Base-by-base conservation (phyloP, 2,113 vertebrate genomes). In the Chloropsis cyanopogon region DNA sequence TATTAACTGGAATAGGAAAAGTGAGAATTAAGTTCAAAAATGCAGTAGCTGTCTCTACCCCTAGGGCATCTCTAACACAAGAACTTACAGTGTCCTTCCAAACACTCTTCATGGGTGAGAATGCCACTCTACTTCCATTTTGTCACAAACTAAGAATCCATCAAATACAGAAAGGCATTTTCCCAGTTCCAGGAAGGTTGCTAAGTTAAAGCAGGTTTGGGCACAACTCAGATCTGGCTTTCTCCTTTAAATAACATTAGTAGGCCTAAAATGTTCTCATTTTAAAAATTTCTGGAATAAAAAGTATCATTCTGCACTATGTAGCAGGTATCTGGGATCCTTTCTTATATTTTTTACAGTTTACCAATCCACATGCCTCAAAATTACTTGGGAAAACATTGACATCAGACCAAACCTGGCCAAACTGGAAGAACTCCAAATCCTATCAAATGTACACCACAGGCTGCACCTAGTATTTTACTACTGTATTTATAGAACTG, bases 401-500 rank as follows among this genome's bases (percentile, higher is more conserved):
- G 33, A 11, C 57, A 82, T 72, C 46, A 61, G 65, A 42, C n/a
- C 42, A 71, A 37, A 82, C 42, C 70, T n/a, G 33, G 42, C 42
- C 66, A 66, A 76, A 90, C 6, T 50, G 49, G 46, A 80, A 91
- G 60, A 87, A 73, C 33, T 80, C 78, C 54, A 75, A 26, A 47
- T 69, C 42, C 46, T 68, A 33, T 42, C 37, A 91, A 86, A 79
- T 41, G 33, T 37, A 84, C 28, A 80, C 46, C 28, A 61, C 35
- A 39, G 50, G 39, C 46, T 6, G 3, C 50, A 93, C 50, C 46
- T 69, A 77, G 31, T 53, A 69, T 84, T 96, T 95, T 95, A 57
- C 33, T 33, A 65, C 46, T 79, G 14, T 72, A 82, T 94, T 97
- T 91, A 91, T 73, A 90, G 78, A 72, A 39, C 17, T 47, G 59